Conservation (phyloP, 2,797 vertebrate genomes). For the Tachyglossus aculeatus region DNA sequence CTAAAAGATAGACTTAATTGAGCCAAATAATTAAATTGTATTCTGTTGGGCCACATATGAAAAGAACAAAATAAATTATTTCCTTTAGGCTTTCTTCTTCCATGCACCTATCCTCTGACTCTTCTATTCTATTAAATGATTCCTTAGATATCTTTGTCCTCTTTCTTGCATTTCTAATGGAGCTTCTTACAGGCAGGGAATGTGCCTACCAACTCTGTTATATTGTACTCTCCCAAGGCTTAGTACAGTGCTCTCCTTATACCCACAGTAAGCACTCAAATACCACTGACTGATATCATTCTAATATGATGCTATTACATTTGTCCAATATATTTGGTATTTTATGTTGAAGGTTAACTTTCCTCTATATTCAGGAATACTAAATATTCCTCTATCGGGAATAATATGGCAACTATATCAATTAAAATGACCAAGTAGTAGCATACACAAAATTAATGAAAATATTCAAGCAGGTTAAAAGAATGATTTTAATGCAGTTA, state of each 20-base stretch:
- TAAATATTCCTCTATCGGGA: conserved; percentile 8
- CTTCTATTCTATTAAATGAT: background rate
- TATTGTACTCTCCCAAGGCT: too few species aligned
- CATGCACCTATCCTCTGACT: conserved; percentile 1
- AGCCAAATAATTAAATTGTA: background rate
- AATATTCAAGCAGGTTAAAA: background rate
- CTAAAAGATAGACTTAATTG: background rate
- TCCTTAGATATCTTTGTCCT: background rate
- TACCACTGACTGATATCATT: background rate
- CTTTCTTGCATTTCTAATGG: conserved; percentile 4
- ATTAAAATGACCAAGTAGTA: background rate
- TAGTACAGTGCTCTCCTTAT: too few species aligned
- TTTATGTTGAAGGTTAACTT: background rate
- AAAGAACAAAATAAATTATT: background rate
- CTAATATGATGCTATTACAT: background rate
- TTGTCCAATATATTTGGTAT: background rate
- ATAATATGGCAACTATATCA: background rate
- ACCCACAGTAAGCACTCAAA: too few species aligned
- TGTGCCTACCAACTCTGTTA: too few species aligned
- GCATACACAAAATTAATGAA: background rate
- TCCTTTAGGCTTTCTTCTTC: conserved; percentile 8
- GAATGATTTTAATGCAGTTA: background rate
- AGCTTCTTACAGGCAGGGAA: too few species aligned
- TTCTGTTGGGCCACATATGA: background rate
- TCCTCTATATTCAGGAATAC: background rate